Conservation (phyloP, 1,140 invertebrate species). For the Melipona quadrifasciata region DNA sequence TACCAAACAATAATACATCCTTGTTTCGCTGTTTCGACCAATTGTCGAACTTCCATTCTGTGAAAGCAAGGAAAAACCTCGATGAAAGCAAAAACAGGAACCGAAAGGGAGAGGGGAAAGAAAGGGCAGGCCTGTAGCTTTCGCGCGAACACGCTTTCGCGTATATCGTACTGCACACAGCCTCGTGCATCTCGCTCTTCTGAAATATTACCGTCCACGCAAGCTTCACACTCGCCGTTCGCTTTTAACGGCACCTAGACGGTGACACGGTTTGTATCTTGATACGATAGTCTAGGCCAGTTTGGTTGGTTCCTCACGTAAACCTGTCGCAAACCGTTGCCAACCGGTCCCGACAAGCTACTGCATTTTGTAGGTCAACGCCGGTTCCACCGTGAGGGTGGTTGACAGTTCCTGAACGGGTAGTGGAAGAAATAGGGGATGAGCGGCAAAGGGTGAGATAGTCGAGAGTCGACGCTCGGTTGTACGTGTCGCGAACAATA, state of each 20-base stretch:
- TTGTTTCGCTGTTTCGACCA: not conserved
- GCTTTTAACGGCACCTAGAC: conserved; percentile 25
- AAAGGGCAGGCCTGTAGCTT: not conserved
- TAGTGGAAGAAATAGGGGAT: conserved; percentile 32
- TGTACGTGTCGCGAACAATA: conserved; percentile 72
- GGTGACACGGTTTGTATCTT: conserved; percentile 50
- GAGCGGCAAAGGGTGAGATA: conserved; percentile 58
- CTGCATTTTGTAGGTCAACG: conserved; percentile 69
- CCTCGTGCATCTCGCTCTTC: not conserved
- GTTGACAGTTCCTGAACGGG: conserved; percentile 62
- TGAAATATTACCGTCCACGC: conserved; percentile 17
- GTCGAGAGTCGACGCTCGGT: conserved; percentile 65
- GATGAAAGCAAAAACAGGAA: not conserved
- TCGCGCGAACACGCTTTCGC: not conserved
- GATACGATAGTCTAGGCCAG: conserved; percentile 62
- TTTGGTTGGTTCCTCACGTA: conserved; percentile 62
- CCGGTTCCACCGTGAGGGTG: conserved; percentile 50
- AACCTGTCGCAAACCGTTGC: conserved; percentile 67
- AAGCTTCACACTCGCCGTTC: not conserved
- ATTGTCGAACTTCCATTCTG: not conserved
- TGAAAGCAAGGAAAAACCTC: not conserved
- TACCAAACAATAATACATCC: not conserved
- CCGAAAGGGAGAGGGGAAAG: not conserved
- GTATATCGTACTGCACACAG: not conserved
- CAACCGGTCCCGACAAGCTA: conserved; percentile 66